These are phyloP conservation scores for Plecotus auritus DNA, from an alignment of 2,113 vertebrate genomes.

Conservation along the genomic window DNA sequence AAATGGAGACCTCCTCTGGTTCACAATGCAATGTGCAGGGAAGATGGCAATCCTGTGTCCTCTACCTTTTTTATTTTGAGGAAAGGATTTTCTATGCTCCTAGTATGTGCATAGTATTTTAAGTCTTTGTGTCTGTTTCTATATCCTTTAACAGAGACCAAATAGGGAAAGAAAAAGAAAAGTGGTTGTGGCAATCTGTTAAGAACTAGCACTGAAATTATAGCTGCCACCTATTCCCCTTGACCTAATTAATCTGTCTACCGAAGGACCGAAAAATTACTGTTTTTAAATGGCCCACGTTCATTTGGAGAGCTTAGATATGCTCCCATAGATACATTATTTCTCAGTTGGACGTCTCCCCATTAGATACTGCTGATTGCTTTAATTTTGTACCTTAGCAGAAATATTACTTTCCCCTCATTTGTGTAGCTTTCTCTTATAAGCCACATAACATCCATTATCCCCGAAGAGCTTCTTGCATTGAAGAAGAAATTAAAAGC, in stretches of 20 bases:
- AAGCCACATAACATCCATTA: neutral
- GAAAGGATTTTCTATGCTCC: neutral
- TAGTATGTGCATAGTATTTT: neutral
- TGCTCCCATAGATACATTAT: neutral
- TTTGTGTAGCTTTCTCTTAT: neutral
- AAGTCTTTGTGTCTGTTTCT: neutral
- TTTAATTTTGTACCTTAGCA: conserved; percentile 4
- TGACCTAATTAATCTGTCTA: conserved; percentile 47
- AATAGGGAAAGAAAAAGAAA: neutral
- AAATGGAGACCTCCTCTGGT: neutral
- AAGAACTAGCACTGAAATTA: conserved; percentile 29
- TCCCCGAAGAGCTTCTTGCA: neutral
- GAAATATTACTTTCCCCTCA: neutral
- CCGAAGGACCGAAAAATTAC: conserved; percentile 25
- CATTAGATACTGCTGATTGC: neutral
- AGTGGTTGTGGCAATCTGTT: neutral
- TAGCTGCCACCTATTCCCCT: neutral
- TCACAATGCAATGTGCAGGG: neutral
- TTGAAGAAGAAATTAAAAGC: conserved; percentile 2
- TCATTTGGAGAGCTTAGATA: neutral
- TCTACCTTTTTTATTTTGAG: neutral
- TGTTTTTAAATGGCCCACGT: neutral
- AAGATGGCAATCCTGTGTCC: neutral
- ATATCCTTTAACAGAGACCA: neutral
- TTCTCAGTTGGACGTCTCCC: neutral